Base-by-base conservation (phyloP, 2,888 invertebrate species). In the Entomobrya proxima region DNA sequence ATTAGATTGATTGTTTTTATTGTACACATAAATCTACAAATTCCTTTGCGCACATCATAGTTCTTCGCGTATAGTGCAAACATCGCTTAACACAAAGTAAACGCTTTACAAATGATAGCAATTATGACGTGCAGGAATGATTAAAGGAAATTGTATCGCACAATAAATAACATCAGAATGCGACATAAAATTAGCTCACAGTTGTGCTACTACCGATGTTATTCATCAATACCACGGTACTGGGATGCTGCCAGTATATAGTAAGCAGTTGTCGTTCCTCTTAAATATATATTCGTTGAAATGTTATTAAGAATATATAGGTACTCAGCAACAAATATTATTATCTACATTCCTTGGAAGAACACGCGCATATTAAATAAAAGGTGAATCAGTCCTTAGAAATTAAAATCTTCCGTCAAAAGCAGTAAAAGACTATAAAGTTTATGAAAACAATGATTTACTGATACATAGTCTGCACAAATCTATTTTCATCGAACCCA, bases 371-470 rank as follows among this genome's bases (percentile, higher is more conserved):
- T n/a, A 37, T 69, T 18, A 64, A 30, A 40, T 1, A 5, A 69
- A 30, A 47, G 27, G 27, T 32, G 35, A 5, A 30, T n/a, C n/a
- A n/a, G n/a, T n/a, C n/a, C n/a, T n/a, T n/a, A 58, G 30, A 58
- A 77, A 58, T 77, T 58, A 77, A n/a, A 40, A 21, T 77, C 58
- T 77, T 77, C 76, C 76, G 58, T 30, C 76, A 61, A 40, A 27
- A 35, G 50, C 35, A n/a, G 13, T n/a, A 15, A 61, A 61, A 61
- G 35, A 30, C 61, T 35, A 30, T 35, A 32, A 2, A 21, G 9
- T n/a, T 35, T 35, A 61, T 15, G 15, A 61, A 27, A 30, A 11
- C 24, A 58, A 47, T 47, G 5, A 15, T 9, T 11, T 15, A 5
- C 47, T 15, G 7, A 11, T 15, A 13, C 47, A 47, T n/a, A 13